Evolutionary conservation across 1,140 invertebrate genomes (phyloP).

Genomic region (Ctenoplectra terminalis): DNA sequence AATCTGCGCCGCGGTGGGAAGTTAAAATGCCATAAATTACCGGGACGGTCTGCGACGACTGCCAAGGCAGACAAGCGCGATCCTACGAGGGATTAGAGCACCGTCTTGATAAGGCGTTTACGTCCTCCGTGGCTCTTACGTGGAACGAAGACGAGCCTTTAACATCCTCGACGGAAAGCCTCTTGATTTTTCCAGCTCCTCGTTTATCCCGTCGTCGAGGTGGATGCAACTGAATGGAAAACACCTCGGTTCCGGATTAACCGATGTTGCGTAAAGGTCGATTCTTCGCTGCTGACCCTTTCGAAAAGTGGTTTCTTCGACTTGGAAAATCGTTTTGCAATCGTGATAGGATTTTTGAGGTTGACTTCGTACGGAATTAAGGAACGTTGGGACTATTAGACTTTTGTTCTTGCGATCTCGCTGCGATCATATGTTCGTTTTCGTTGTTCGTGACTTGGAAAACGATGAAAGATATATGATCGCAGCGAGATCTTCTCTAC

Average conservation of each 20-base stretch:
- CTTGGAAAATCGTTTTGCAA: not conserved
- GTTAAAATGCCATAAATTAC: conserved; percentile 55
- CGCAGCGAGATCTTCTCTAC: too few species aligned
- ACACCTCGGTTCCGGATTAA: conserved; percentile 11
- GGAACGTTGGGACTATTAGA: too few species aligned
- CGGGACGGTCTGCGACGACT: conserved; percentile 4
- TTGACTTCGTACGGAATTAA: not conserved
- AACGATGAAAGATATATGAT: too few species aligned
- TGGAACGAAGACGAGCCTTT: conserved; percentile 7
- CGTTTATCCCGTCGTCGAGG: not conserved
- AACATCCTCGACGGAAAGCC: too few species aligned
- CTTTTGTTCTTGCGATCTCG: too few species aligned
- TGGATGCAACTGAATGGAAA: conserved; percentile 18
- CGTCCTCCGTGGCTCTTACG: conserved; percentile 28
- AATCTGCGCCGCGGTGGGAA: conserved; percentile 36
- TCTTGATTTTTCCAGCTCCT: conserved; percentile 16
- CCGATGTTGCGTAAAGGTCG: not conserved
- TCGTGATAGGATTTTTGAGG: not conserved
- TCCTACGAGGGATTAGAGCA: conserved; percentile 46
- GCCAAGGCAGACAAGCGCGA: conserved; percentile 23
- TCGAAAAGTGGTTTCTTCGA: not conserved
- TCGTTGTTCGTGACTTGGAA: too few species aligned
- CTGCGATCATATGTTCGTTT: too few species aligned
- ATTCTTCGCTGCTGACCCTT: not conserved
- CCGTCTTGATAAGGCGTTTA: conserved; percentile 47